These are phyloP conservation scores for Neolamprologus modestus DNA, from an alignment of 2,113 vertebrate species.

Conservation along the genomic window DNA sequence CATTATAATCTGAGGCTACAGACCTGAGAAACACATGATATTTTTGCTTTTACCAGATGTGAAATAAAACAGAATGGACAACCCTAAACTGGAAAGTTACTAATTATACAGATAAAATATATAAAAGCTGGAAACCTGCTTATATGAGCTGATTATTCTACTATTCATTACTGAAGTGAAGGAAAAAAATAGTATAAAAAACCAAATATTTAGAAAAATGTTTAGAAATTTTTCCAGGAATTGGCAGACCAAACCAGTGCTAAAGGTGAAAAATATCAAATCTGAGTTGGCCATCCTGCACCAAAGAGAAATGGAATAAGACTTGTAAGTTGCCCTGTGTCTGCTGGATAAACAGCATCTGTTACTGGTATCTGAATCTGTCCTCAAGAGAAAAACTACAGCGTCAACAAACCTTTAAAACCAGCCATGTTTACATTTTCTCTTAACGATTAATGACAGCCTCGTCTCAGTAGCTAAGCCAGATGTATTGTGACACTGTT, in stretches of 20 bases:
- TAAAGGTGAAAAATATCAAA: not conserved
- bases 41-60: not conserved
- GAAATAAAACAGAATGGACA: not conserved
- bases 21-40: not conserved
- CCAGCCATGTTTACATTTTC: not conserved
- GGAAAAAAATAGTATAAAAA: not conserved
- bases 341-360: not conserved
- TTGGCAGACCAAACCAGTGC: not conserved
- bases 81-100: not conserved
- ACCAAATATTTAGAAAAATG: fast-evolving
- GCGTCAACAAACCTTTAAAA: not conserved
- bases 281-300: fast-evolving
- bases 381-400: not conserved
- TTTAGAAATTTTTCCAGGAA: fast-evolving
- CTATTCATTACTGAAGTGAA: not conserved
- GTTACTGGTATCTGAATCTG: not conserved
- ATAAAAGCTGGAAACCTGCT: not conserved
- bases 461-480: not conserved
- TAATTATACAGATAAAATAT: not conserved
- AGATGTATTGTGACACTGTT: not conserved
- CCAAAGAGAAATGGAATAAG: not conserved
- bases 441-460: not conserved
- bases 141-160: not conserved
- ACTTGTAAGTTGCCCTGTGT: not conserved
- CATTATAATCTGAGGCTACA: not conserved